Percentiles rank a stretch among this genome's conserved stretches.
Conservation (phyloP, 2,113 vertebrate species). For the Etia nguti region DNA sequence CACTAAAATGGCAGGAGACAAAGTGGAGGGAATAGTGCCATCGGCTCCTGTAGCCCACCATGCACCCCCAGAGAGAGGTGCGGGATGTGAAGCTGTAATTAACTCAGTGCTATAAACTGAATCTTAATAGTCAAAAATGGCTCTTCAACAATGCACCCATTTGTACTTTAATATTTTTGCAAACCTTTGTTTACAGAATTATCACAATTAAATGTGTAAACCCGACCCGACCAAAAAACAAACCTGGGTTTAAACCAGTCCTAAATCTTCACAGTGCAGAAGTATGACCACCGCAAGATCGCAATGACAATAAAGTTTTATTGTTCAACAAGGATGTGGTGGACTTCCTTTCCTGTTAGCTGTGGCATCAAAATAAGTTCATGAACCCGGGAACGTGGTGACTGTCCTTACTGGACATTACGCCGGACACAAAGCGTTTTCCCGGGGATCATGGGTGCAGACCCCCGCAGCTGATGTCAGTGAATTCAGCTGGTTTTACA, state of each 20-base stretch:
- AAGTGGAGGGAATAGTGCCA: not conserved
- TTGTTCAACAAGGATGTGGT: not conserved
- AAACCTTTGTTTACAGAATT: not conserved
- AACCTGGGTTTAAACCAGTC: not conserved
- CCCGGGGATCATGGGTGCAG: not conserved
- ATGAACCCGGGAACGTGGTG: not conserved
- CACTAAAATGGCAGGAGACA: not conserved
- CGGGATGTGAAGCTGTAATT: not conserved
- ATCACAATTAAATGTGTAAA: not conserved
- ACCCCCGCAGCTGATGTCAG: not conserved
- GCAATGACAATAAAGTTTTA: fast-evolving
- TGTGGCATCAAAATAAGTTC: not conserved
- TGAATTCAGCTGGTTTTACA: not conserved
- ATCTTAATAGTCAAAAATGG: not conserved
- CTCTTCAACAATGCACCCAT: not conserved
- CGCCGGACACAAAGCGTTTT: fast-evolving
- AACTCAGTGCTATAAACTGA: not conserved
- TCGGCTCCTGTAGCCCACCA: not conserved
- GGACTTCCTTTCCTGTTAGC: not conserved
- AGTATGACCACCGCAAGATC: not conserved
- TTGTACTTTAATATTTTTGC: not conserved
- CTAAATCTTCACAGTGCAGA: not conserved
- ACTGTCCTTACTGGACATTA: not conserved
- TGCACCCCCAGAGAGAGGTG: not conserved
- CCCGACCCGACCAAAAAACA: not conserved